These are phyloP conservation scores for Phorcus lineatus DNA, from an alignment of 2,888 invertebrate genomes.

Conservation along the genomic window DNA sequence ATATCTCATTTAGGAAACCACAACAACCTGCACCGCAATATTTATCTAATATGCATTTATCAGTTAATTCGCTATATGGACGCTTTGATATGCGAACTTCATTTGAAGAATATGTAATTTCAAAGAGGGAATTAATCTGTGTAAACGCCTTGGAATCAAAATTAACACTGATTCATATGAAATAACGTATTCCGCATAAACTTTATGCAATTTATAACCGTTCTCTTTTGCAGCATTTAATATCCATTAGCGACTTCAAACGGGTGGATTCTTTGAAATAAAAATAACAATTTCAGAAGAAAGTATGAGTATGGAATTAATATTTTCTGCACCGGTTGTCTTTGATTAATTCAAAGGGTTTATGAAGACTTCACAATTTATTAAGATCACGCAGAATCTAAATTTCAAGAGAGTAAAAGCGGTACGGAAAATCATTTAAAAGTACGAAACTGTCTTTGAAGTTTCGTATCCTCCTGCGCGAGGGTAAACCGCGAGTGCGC, in stretches of 20 bases:
- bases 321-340: slow-evolving; percentile 15
- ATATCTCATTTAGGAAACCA: background rate
- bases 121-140: too few species aligned
- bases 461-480: background rate
- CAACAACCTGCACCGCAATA: background rate
- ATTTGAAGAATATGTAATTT: background rate
- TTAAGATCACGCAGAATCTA: too few species aligned
- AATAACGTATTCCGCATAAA: too few species aligned
- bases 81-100: background rate
- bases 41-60: background rate
- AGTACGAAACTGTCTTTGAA: background rate
- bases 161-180: too few species aligned
- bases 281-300: background rate
- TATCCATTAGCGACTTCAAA: slow-evolving; percentile 20
- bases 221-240: background rate
- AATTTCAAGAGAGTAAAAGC: too few species aligned
- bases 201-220: background rate
- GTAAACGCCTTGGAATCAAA: too few species aligned
- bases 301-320: background rate
- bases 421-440: background rate
- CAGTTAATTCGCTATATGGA: background rate
- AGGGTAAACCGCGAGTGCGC: background rate
- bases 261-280: slow-evolving; percentile 14
- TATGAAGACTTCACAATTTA: background rate
- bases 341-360: slow-evolving; percentile 8